Base-by-base conservation (phyloP, 2,888 invertebrate genomes). In the Oscheius sp. region DNA sequence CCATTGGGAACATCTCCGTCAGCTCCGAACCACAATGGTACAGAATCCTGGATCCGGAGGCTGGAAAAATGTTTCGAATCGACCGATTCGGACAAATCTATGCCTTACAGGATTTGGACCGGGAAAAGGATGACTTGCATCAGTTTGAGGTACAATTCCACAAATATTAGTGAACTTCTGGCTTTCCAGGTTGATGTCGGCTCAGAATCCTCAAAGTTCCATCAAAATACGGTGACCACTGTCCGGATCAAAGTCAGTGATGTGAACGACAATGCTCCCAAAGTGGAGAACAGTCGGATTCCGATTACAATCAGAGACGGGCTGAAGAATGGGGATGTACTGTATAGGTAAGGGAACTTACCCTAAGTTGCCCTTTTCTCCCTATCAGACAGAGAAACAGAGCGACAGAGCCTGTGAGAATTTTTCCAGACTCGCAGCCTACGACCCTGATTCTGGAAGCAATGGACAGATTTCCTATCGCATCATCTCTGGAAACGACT, bases 391-490 rank as follows among this genome's bases (percentile, higher is more conserved):
- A 50, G 50, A 50, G 50, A 9, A 9, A 50, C 50, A 50, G 50
- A 11, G 9, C 9, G 50, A 50, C 50, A 29, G 11, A n/a, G 7
- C 57, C 11, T 57, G 11, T 9, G 13, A 62, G 5, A 11, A 13
- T 21, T 29, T 21, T 66, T 76, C 29, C 66, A 60, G 76, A 62
- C 68, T 68, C n/a, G 11, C 93, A 10, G 97, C 97, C 7, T 93
- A 92, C 70, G 98, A 98, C 90, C 91, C 92, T 1, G 96, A 96
- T 90, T 72, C 77, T 1, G 88, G 86, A 0, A 86, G 87, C 32
- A 89, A 89, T 70, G 89, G 89, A 1, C 76, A 85, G 2, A 79
- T 90, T 81, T 75, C 77, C 47, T 96, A 95, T 90, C 92, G 92
- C 91, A 93, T 47, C 94, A 94, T 47, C 2, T 93, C 81, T 7